Evolutionary conservation across 2,797 vertebrate genomes (phyloP).

Genomic region (Gymnothorax javanicus): DNA sequence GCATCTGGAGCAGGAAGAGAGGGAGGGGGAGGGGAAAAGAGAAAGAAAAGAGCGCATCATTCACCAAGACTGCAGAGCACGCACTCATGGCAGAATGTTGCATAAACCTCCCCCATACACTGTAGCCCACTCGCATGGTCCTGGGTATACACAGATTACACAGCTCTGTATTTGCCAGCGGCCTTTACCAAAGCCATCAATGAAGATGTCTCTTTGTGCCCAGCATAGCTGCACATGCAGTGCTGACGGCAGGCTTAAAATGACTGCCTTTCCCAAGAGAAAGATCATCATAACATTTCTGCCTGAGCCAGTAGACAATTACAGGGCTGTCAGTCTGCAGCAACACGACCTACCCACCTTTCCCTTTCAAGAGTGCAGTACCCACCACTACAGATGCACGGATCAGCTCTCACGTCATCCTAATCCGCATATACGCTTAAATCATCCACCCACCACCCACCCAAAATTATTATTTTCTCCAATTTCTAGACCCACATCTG

Average conservation of each 20-base stretch:
- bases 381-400: not conserved
- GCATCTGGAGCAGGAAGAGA: conserved; percentile 73
- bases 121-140: not conserved
- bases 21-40: not conserved
- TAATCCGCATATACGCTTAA: too few species aligned
- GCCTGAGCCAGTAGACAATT: not conserved
- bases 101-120: not conserved
- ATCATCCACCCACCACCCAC: too few species aligned
- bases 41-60: not conserved
- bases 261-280: not conserved
- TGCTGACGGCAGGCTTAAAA: not conserved
- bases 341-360: not conserved
- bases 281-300: not conserved
- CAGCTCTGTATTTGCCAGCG: not conserved
- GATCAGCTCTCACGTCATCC: not conserved
- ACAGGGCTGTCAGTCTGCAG: not conserved
- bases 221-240: not conserved
- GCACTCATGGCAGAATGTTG: not conserved
- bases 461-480: too few species aligned
- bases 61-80: not conserved
- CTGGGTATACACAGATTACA: not conserved
- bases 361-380: not conserved
- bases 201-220: not conserved
- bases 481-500: too few species aligned
- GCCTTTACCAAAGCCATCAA: conserved; percentile 1